phyloP scores from a whole-genome alignment of 1,140 invertebrate genomes.

The Drosophila erecta region DNA sequence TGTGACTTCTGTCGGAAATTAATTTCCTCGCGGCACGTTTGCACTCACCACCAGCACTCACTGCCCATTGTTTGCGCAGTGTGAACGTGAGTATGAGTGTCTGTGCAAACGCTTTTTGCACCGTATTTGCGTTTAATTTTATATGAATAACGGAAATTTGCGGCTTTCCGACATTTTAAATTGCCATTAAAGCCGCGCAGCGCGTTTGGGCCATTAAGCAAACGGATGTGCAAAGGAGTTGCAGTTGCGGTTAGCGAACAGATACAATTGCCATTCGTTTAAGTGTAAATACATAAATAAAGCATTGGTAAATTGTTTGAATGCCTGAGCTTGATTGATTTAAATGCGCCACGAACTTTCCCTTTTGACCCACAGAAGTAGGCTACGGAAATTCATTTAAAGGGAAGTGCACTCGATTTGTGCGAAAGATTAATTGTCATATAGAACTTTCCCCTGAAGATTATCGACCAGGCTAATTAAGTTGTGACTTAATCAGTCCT shows the following conservation, averaged over 20 bases:
- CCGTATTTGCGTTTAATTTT: slow-evolving; percentile 77
- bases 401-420: slow-evolving; percentile 23
- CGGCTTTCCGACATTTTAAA: slow-evolving; percentile 80
- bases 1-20: slow-evolving; percentile 83
- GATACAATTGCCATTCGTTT: slow-evolving; percentile 31
- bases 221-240: slow-evolving; percentile 24
- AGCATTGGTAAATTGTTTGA: slow-evolving; percentile 55
- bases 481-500: slow-evolving; percentile 10
- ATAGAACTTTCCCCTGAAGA: slow-evolving; percentile 3
- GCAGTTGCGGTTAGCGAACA: slow-evolving; percentile 48
- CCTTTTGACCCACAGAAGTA: slow-evolving; percentile 29
- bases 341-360: slow-evolving; percentile 11
- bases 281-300: slow-evolving; percentile 35
- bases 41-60: slow-evolving; percentile 24
- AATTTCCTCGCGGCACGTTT: slow-evolving; percentile 68
- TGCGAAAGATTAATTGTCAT: slow-evolving; percentile 44
- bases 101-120: slow-evolving; percentile 44
- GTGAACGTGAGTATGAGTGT: slow-evolving; percentile 35
- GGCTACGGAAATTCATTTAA: slow-evolving; percentile 38
- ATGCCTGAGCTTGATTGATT: slow-evolving; percentile 46
- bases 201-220: slow-evolving; percentile 43
- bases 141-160: slow-evolving; percentile 81
- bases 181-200: slow-evolving; percentile 66
- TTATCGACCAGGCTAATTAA: slow-evolving; percentile 24
- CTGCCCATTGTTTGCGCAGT: slow-evolving; percentile 41